phyloP scores from a whole-genome alignment of 1,140 invertebrate species.

The Diachasma alloeum region DNA sequence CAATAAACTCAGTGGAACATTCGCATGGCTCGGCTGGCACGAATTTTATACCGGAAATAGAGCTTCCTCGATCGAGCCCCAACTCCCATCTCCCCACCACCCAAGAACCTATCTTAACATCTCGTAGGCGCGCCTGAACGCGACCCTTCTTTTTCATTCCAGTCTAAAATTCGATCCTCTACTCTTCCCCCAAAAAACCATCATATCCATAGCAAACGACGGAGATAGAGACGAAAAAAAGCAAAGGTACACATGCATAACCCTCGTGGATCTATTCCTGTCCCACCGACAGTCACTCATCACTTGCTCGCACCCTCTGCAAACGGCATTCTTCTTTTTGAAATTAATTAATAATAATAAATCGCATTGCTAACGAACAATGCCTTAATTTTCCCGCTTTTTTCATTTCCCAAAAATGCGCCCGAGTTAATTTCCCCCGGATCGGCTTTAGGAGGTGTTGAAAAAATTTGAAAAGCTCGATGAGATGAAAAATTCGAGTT shows the following conservation, averaged over 20 bases:
- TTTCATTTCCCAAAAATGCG: too few relatives aligned
- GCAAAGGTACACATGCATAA: background rate
- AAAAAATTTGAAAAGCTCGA: too few relatives aligned
- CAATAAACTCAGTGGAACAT: background rate
- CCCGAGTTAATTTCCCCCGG: too few relatives aligned
- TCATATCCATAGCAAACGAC: background rate
- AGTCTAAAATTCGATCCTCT: background rate
- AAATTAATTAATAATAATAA: too few relatives aligned
- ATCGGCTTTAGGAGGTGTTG: too few relatives aligned
- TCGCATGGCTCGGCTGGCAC: constrained; percentile 21
- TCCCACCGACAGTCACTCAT: constrained; percentile 14
- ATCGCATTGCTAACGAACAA: too few relatives aligned
- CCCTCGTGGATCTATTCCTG: background rate
- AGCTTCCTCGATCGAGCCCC: constrained; percentile 39
- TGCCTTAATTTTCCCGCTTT: too few relatives aligned
- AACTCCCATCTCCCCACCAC: constrained; percentile 23
- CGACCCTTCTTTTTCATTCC: background rate
- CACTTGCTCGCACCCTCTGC: constrained; percentile 12
- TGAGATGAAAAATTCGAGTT: background rate
- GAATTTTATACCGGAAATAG: constrained; percentile 45
- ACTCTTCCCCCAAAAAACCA: background rate
- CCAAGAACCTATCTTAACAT: constrained; percentile 10
- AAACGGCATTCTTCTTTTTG: background rate
- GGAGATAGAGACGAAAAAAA: background rate
- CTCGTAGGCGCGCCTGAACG: background rate